Conservation (phyloP, 1,140 invertebrate genomes). For the Wasmannia auropunctata region DNA sequence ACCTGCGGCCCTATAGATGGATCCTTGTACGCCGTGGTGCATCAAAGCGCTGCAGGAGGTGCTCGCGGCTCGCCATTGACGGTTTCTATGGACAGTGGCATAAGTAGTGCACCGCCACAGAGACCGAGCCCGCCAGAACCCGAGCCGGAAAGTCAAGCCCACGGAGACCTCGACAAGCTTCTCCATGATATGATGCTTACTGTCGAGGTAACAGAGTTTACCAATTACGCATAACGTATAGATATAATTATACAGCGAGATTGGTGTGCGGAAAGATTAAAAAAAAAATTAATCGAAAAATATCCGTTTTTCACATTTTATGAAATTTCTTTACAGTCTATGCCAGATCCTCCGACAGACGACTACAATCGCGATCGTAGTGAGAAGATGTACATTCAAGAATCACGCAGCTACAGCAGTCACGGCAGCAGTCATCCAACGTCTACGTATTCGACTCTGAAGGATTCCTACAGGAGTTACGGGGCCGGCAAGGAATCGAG, state of each 20-base stretch:
- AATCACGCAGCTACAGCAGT: constrained; percentile 77
- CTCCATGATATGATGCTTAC: constrained; percentile 93
- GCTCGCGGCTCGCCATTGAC: constrained; percentile 89
- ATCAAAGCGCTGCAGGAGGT: constrained; percentile 85
- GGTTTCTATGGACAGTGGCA: constrained; percentile 94
- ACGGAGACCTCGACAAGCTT: constrained; percentile 90
- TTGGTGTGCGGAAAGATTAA: background rate
- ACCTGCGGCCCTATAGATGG: constrained; percentile 94
- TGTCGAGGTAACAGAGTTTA: constrained; percentile 87
- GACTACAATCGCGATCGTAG: constrained; percentile 77
- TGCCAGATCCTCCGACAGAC: constrained; percentile 81
- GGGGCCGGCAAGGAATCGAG: constrained; percentile 78
- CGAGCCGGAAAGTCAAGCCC: constrained; percentile 79
- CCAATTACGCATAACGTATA: background rate
- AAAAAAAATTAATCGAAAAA: background rate
- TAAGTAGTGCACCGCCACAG: constrained; percentile 88
- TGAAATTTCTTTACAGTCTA: constrained; percentile 76
- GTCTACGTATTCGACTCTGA: constrained; percentile 82
- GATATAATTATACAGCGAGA: no score
- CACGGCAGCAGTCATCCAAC: constrained; percentile 77
- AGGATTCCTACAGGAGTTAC: constrained; percentile 81
- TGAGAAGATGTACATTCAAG: constrained; percentile 82
- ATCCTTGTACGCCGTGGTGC: constrained; percentile 94
- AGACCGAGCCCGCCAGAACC: constrained; percentile 82
- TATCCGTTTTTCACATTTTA: background rate